Base-by-base conservation (phyloP, 1,140 invertebrate genomes). In the Cyphomyrmex costatus region DNA sequence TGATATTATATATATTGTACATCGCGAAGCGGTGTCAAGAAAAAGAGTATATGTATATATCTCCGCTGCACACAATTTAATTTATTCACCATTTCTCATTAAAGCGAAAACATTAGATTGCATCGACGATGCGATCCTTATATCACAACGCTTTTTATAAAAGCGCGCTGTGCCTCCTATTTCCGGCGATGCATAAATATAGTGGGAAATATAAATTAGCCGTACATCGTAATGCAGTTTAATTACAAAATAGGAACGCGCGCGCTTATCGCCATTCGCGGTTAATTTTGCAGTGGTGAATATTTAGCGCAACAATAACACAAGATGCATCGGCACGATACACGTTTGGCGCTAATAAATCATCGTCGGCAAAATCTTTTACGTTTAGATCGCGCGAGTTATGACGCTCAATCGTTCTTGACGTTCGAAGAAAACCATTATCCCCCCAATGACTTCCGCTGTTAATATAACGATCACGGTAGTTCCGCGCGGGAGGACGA, bases 381-480 rank as follows among this genome's bases (percentile, higher is more conserved):
- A 27, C 73, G 61, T 61, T 78, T n/a, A 42, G 51, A 78, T 76
- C 74, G 36, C 73, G 30, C 73, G 49, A n/a, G n/a, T 56, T 63
- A 82, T 74, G 74, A 86, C 80, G 88, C 85, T 61, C 76, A 65
- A 74, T 83, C 87, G 77, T 73, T 86, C 70, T 66, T 71, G 71
- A 86, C 89, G 88, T 87, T 85, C 85, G 51, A 89, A 89, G 87
- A 87, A 79, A 87, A 83, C 77, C 88, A 90, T 90, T 90, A 90
- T 90, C 82, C 89, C 36, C 61, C 71, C 70, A 89, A 90, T 86
- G 65, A 90, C 89, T 90, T 90, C 89, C 89, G 89, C 63, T 74
- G 88, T 65, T 87, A 88, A 90, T 90, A 65, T 79, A 86, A 89
- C 89, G 88, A 90, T 89, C 87, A 77, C 61, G 71, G 70, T 61